Conservation (phyloP, 1,140 invertebrate genomes). For the Helicoverpa armigera region DNA sequence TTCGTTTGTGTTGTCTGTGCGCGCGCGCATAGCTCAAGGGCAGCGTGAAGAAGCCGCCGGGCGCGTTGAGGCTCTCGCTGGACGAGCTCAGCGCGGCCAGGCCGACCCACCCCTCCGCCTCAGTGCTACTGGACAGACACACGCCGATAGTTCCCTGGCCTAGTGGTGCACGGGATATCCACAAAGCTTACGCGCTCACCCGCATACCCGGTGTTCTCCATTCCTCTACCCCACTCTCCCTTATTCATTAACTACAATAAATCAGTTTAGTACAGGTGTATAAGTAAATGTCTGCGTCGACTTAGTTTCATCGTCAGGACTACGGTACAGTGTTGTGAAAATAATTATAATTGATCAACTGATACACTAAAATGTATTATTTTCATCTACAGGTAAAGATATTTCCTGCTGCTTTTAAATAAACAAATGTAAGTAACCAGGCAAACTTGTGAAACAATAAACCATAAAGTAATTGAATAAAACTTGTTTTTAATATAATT, state of each 20-base stretch:
- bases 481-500: neutral
- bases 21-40: slow-evolving; percentile 88
- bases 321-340: no score
- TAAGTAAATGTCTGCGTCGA: no score
- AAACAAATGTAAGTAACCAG: neutral
- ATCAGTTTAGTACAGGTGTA: no score
- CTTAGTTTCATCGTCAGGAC: no score
- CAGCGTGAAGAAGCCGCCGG: slow-evolving; percentile 87
- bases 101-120: slow-evolving; percentile 71
- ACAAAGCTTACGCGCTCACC: neutral
- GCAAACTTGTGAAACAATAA: neutral
- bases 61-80: slow-evolving; percentile 83
- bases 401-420: neutral
- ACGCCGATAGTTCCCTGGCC: slow-evolving; percentile 45
- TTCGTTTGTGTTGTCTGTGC: slow-evolving; percentile 88
- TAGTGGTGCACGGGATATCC: neutral
- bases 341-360: neutral
- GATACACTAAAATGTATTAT: neutral
- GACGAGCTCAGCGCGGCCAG: slow-evolving; percentile 73
- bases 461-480: neutral
- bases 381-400: neutral
- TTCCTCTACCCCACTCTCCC: no score
- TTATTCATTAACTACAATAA: no score
- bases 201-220: neutral
- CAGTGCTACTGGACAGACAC: slow-evolving; percentile 68